Evolutionary conservation across 2,888 invertebrate species (phyloP), one percentile per base, ranked within the genome.

Genomic region (Drepanosiphum platanoidis): DNA sequence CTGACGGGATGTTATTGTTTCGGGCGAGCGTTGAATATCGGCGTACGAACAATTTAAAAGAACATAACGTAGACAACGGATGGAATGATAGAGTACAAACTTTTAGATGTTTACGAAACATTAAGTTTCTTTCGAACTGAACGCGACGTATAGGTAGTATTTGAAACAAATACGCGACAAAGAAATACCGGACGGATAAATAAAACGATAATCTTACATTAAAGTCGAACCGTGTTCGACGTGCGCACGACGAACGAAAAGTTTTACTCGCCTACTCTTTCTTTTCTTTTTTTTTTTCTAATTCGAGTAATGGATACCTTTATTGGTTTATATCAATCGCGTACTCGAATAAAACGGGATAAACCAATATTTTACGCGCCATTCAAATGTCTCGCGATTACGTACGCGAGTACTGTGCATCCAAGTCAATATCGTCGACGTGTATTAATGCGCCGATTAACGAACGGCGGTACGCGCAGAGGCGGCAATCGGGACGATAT

Each of bases 131-230:
- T 30, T 1, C 22, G 39, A 27, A 64, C 32, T 74, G 34, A 64
- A 8, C 32, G n/a, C n/a, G n/a, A n/a, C n/a, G 30, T 1, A 72
- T 3, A n/a, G 74, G 72, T 83, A 46, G 34, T 83, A 11, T 83
- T n/a, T 74, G 46, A 74, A 74, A 74, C 34, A 18, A 74, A 83
- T 72, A 36, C 34, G 18, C 3, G 46, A 74, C 34, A 18, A 0
- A 61, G 64, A 46, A 61, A 82, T 70, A 39, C 36, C 71, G 36
- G 71, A 66, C 30, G 36, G n/a, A 70, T 3, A 39, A 71, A 58
- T 52, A 32, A 58, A 46, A 68, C n/a, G n/a, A n/a, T 66, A 39
- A 46, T 83, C 86, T 74, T 82, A 72, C 30, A 81, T 74, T 66
- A 82, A 86, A 64, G 18, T 61, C 18, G 46, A 86, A 36, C 30